These are phyloP conservation scores for Cremastinae sp. DNA, from an alignment of 2,888 invertebrate genomes.

Conservation along the genomic window DNA sequence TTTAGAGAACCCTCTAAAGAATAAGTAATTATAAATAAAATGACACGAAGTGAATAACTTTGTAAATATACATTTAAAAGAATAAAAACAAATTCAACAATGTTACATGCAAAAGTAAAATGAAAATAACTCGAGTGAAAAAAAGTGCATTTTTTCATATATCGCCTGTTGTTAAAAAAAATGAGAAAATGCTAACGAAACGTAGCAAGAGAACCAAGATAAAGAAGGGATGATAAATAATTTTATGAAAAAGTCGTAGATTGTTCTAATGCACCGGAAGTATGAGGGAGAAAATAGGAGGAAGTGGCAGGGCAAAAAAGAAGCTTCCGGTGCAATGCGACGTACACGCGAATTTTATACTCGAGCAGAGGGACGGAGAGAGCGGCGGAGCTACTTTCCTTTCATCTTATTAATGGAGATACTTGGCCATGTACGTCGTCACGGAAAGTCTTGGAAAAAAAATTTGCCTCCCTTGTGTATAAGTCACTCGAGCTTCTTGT, in stretches of 20 bases:
- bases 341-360: slow-evolving; percentile 34
- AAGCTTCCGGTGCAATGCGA: slow-evolving; percentile 38
- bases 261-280: slow-evolving; percentile 45
- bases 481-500: slow-evolving; percentile 44
- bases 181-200: slow-evolving; percentile 22
- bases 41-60: too few species aligned
- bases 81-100: too few species aligned
- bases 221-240: slow-evolving; percentile 46
- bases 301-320: neutral
- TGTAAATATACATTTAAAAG: too few species aligned
- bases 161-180: too few species aligned
- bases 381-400: slow-evolving; percentile 53
- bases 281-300: slow-evolving; percentile 9
- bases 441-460: slow-evolving; percentile 59
- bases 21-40: too few species aligned
- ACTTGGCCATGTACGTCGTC: slow-evolving; percentile 53
- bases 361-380: slow-evolving; percentile 1
- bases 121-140: too few species aligned
- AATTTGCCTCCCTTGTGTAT: slow-evolving; percentile 51
- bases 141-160: too few species aligned
- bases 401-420: slow-evolving; percentile 64
- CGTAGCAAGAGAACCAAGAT: slow-evolving; percentile 29
- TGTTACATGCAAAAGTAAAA: too few species aligned
- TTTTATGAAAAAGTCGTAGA: slow-evolving; percentile 38
- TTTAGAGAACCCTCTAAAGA: too few species aligned